Base-by-base conservation (phyloP, 1,140 invertebrate species). In the Brachionus asplanchnoidis region DNA sequence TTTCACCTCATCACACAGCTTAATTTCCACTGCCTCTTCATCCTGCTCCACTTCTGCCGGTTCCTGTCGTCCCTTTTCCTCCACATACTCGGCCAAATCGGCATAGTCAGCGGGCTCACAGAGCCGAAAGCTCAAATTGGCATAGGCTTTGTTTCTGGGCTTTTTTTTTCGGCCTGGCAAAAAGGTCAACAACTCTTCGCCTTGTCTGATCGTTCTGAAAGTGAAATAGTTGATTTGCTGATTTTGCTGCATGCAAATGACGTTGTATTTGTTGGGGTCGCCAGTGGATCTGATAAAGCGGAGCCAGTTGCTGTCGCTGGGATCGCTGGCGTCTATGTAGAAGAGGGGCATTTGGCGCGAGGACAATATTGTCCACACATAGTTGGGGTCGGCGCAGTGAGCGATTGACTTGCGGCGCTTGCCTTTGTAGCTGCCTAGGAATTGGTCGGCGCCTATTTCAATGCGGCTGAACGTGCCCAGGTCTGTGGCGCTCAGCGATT, bases 191-290 rank as follows among this genome's bases (percentile, higher is more conserved):
- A 82, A 14, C 53, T 82, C 79, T 5, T 82, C 79, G 50, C 79
- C 79, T 42, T 82, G 26, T 23, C 40, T 82, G 32, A 82, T 82
- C 7, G 28, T 56, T 26, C 17, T 60, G 20, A 32, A 82, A 2
- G 79, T 82, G n/a, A 80, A 77, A 44, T 86, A 86, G 70, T 84
- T 85, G 17, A 86, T 86, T 53, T 86, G 85, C 17, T 84, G 79
- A 73, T 85, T 86, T 66, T 86, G 85, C 70, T 86, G 86, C 77
- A 86, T 85, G 42, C 85, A 86, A 11, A 86, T 85, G 40, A 86
- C 86, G 36, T 86, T 86, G 65, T 86, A 85, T 44, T 86, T 85
- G 26, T 85, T 84, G 42, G 78, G 77, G 50, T 85, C 84, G 14
- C 66, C 17, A 5, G 86, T 86, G 17, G 85, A 86, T 9, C 85